Evolutionary conservation across 30 jellyfish, hydroid and myxozoan genomes (phyloP), one percentile per base, ranked within the genome.

Genomic region (Pelagia noctiluca): DNA sequence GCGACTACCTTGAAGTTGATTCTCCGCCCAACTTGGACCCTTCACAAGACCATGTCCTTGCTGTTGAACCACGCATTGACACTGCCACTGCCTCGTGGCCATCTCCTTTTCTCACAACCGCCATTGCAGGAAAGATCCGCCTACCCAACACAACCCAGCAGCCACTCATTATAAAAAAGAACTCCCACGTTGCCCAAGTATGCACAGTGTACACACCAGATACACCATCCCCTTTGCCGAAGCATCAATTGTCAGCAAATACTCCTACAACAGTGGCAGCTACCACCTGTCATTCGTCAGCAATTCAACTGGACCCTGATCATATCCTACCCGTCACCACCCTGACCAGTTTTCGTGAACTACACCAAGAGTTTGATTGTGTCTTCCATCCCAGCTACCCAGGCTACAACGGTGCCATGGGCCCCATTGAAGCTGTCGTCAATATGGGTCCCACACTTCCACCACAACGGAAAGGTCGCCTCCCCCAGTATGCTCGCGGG

Each of bases 391-490:
- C n/a, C n/a, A n/a, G n/a, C n/a, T n/a, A n/a, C n/a, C n/a, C n/a
- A n/a, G n/a, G n/a, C n/a, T n/a, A n/a, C n/a, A n/a, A n/a, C n/a
- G n/a, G n/a, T n/a, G n/a, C n/a, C n/a, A n/a, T n/a, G n/a, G n/a
- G n/a, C n/a, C n/a, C n/a, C n/a, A n/a, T n/a, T n/a, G n/a, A n/a
- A n/a, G n/a, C n/a, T n/a, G n/a, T n/a, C n/a, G n/a, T n/a, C n/a
- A n/a, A n/a, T n/a, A n/a, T n/a, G n/a, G n/a, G n/a, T n/a, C n/a
- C n/a, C n/a, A n/a, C n/a, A n/a, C n/a, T 75, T 49, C 94, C 94
- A 3, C 89, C 81, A 10, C 94, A 71, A 23, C 68, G 89, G 25
- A 83, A 70, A 32, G 94, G 94, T 30, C 2, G 94, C 8, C 21
- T 71, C 7, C 94, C 90, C n/a, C 92, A 66, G 50, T 81, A 81